These are phyloP conservation scores for Coregonus ussuriensis DNA, from an alignment of 2,797 vertebrate genomes.

Conservation along the genomic window DNA sequence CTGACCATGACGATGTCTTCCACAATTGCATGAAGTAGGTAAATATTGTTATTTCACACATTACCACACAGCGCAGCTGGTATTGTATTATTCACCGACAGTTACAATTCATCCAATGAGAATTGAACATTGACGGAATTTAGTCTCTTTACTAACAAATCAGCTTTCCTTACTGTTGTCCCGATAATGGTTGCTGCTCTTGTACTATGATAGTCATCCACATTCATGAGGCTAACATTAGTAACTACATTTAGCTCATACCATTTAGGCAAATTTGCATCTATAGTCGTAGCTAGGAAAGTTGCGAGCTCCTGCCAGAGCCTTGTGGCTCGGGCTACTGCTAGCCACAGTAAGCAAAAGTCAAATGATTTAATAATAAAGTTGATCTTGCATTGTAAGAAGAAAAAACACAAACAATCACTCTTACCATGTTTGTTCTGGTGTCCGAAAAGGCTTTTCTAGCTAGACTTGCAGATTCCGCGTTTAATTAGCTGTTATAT, in stretches of 20 bases:
- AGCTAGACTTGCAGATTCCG: slow-evolving; percentile 6
- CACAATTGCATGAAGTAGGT: too few species aligned
- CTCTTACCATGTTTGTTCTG: slow-evolving; percentile 62
- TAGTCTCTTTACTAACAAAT: too few species aligned
- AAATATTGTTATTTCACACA: too few species aligned
- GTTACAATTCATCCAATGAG: too few species aligned
- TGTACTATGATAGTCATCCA: too few species aligned
- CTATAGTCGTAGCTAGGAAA: neutral
- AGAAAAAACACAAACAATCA: neutral
- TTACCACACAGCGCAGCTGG: too few species aligned
- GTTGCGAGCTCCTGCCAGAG: neutral
- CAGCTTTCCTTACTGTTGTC: too few species aligned
- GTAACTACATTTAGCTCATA: neutral
- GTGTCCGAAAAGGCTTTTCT: neutral
- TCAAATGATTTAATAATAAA: neutral
- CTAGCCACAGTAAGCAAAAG: neutral
- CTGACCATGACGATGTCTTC: neutral
- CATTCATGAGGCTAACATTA: neutral
- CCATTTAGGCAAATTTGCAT: neutral
- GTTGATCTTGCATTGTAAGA: neutral
- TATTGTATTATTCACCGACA: too few species aligned
- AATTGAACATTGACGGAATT: too few species aligned
- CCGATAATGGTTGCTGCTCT: too few species aligned
- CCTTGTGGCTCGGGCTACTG: neutral
- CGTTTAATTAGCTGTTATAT: neutral